These are phyloP conservation scores for Heliopora coerulea DNA, from an alignment of 92 coral and sea anemone species.

Conservation along the genomic window DNA sequence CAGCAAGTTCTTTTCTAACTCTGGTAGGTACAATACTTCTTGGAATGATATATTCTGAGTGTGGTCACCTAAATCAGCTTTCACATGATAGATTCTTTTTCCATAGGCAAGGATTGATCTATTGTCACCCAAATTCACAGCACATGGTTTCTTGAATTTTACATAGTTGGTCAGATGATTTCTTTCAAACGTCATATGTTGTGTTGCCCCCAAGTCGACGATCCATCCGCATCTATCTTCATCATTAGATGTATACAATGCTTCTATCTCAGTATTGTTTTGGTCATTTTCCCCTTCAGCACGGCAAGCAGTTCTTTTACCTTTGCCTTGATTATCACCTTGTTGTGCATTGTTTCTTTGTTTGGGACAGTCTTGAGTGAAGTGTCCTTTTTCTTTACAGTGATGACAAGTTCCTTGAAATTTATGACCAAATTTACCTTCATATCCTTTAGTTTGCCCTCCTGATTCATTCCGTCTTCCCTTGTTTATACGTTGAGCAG, in stretches of 20 bases:
- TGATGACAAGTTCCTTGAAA: constrained; percentile 40
- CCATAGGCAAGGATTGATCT: constrained; percentile 23
- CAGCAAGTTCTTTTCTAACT: constrained; percentile 39
- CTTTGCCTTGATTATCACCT: constrained; percentile 31
- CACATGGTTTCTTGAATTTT: constrained; percentile 12
- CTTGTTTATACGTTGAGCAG: constrained; percentile 5
- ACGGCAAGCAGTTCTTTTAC: constrained; percentile 11
- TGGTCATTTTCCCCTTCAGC: constrained; percentile 1
- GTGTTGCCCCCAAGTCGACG: constrained; percentile 6
- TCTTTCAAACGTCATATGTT: too few species aligned
- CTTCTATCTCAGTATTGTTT: background rate
- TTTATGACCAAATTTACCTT: constrained; percentile 13
- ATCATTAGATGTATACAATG: constrained; percentile 15
- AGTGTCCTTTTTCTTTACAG: constrained; percentile 46
- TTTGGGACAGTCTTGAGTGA: constrained; percentile 43
- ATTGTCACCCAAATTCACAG: constrained; percentile 5
- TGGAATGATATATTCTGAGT: constrained; percentile 21
- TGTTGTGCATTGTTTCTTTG: constrained; percentile 10
- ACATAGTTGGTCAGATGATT: constrained; percentile 12
- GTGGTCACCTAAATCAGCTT: constrained; percentile 18
- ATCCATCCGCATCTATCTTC: constrained; percentile 15
- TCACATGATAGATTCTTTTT: constrained; percentile 9
- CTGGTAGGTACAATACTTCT: constrained; percentile 34
- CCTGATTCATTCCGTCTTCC: constrained; percentile 1
- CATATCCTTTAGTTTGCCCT: background rate